phyloP scores from a whole-genome alignment of 37 sponge, comb jelly and placozoan species.

The Axinella damicornis region DNA sequence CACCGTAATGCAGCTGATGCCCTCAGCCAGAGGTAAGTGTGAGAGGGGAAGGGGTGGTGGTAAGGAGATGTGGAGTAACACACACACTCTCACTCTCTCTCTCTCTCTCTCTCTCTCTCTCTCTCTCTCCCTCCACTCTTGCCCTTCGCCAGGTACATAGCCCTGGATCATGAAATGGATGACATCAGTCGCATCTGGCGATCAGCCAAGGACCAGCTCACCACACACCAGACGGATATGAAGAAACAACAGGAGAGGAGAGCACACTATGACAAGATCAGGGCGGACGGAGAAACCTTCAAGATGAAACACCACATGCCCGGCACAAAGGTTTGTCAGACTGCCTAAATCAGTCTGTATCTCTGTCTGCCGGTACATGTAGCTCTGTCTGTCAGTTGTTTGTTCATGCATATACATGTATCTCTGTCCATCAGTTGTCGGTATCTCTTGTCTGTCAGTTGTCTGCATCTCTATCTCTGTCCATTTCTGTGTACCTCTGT shows the following conservation, averaged over 20 bases:
- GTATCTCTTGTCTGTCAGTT: too few relatives aligned
- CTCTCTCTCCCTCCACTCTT: neutral
- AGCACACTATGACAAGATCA: conserved; percentile 69
- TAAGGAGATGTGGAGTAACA: neutral
- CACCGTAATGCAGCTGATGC: conserved; percentile 71
- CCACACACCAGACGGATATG: conserved; percentile 18
- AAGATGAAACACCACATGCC: conserved; percentile 27
- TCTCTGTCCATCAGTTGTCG: too few relatives aligned
- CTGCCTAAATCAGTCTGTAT: too few relatives aligned
- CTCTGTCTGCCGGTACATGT: too few relatives aligned
- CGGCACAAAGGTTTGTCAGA: too few relatives aligned
- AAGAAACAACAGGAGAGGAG: conserved; percentile 25
- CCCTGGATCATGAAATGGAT: conserved; percentile 81
- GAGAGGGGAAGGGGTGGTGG: too few relatives aligned
- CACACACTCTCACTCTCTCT: neutral
- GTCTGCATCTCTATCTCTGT: too few relatives aligned
- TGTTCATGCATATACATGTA: too few relatives aligned
- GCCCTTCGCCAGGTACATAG: conserved; percentile 47
- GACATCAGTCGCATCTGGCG: conserved; percentile 78
- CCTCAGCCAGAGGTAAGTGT: conserved; percentile 57
- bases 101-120: neutral
- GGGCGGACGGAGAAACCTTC: conserved; percentile 61
- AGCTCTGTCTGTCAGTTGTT: too few relatives aligned
- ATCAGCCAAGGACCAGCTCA: conserved; percentile 62
- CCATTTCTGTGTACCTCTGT: too few relatives aligned